Evolutionary conservation across 1,140 invertebrate species (phyloP), one percentile per base, ranked within the genome.

Genomic region (Popillia japonica): DNA sequence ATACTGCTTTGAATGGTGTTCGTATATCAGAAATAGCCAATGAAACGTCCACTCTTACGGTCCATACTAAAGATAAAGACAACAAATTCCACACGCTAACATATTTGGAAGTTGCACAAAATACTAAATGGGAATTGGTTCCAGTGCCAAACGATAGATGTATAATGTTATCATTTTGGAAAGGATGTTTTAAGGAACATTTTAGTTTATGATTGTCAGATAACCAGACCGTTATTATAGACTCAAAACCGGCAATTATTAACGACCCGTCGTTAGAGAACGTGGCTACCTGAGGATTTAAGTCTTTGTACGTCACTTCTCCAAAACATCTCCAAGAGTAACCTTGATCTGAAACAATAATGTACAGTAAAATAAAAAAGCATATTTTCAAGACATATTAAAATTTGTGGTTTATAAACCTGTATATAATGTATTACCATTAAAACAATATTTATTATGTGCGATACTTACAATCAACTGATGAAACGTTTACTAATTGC

Each of bases 231-330:
- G 94, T 95, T 27, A 95, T 83, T 61, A 88, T 90, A n/a, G 89
- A 88, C 27, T 87, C 90, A 88, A 94, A 96, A 8, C 89, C 90
- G 22, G 93, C 92, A 23, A 90, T 93, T 20, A 96, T 82, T 17
- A 95, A 82, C 0, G 94, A 95, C 40, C 93, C 94, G 87, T 96
- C 95, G 61, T 90, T 87, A 0, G 94, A 93, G 84, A 95, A 96
- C 64, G 87, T 89, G 0, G 92, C 87, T 78, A 89, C 87, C 34
- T 88, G 89, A 48, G 90, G 87, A 6, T 87, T 80, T 14, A 92
- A 80, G 80, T 92, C 87, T 22, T 90, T 87, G 83, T 94, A 95
- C 73, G 87, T 90, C 1, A 92, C 92, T 40, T 91, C 86, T 64
- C 90, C 90, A 17, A 90, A 87, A 84, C 93, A 94, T 64, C 83